phyloP scores from a whole-genome alignment of 2,113 vertebrate genomes.

The Chunga burmeisteri region DNA sequence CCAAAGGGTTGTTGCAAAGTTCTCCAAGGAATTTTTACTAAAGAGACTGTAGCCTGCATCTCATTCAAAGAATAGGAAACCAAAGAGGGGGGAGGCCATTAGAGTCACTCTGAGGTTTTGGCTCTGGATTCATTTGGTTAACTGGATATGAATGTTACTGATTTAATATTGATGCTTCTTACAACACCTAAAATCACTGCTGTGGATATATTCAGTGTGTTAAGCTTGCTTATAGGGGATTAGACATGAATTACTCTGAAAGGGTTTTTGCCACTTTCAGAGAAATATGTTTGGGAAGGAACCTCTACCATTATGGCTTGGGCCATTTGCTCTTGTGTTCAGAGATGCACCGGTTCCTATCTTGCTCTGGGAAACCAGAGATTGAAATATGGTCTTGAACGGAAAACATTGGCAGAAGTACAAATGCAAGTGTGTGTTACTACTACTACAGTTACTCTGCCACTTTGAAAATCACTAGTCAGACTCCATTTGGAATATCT shows the following conservation, averaged over 20 bases:
- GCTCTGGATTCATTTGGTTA: slow-evolving; percentile 28
- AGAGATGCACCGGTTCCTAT: background rate
- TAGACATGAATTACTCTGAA: background rate
- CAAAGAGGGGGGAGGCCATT: background rate
- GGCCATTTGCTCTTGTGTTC: background rate
- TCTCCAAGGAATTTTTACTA: slow-evolving; percentile 35
- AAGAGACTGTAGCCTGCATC: background rate
- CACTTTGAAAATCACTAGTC: slow-evolving; percentile 23
- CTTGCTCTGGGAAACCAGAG: background rate
- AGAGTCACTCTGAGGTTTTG: slow-evolving; percentile 43
- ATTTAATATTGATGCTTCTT: slow-evolving; percentile 12
- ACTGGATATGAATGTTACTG: background rate
- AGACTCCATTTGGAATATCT: slow-evolving; percentile 48
- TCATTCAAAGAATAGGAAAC: slow-evolving; percentile 14
- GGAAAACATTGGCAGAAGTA: background rate
- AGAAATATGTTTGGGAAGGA: background rate
- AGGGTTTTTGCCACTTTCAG: background rate
- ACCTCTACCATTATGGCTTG: background rate
- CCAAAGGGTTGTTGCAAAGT: background rate
- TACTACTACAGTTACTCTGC: background rate
- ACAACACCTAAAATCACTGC: background rate
- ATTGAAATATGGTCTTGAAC: background rate
- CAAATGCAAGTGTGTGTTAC: background rate
- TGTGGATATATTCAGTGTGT: background rate
- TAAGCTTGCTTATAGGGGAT: background rate